A percentile compares a stretch with the other conserved stretches of the same genome.
These are phyloP conservation scores for Planococcus citri DNA, from an alignment of 1,140 invertebrate genomes.

Conservation along the genomic window DNA sequence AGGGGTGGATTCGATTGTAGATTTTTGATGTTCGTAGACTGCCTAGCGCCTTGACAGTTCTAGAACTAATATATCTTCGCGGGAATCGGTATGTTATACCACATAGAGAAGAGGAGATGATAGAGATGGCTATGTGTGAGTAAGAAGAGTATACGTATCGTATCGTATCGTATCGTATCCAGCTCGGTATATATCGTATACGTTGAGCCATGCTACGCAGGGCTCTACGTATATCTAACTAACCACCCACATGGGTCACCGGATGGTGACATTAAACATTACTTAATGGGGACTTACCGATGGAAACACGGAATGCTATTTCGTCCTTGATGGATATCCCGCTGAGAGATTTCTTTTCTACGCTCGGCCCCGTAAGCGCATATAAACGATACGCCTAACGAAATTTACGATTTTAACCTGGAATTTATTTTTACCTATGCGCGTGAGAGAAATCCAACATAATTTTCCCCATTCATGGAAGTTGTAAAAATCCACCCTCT, in stretches of 20 bases:
- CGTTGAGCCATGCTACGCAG: no score
- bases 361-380: background rate
- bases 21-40: constrained; percentile 9
- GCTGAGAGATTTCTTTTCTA: background rate
- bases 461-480: background rate
- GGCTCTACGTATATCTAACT: background rate
- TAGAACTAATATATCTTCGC: constrained; percentile 15
- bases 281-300: constrained; percentile 15
- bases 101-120: no score
- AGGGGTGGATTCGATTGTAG: constrained; percentile 5
- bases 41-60: constrained; percentile 13
- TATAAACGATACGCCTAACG: background rate
- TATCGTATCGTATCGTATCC: no score
- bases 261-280: constrained; percentile 20
- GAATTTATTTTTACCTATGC: constrained; percentile 15
- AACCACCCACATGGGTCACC: constrained; percentile 14
- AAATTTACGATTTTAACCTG: constrained; percentile 15
- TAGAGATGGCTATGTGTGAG: no score
- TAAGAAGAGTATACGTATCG: no score
- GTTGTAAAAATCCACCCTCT: background rate
- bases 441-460: background rate
- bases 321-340: constrained; percentile 14
- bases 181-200: no score
- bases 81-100: background rate
- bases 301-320: constrained; percentile 6